Conservation (phyloP, 2,888 invertebrate genomes). For the Euplagia quadripunctaria region DNA sequence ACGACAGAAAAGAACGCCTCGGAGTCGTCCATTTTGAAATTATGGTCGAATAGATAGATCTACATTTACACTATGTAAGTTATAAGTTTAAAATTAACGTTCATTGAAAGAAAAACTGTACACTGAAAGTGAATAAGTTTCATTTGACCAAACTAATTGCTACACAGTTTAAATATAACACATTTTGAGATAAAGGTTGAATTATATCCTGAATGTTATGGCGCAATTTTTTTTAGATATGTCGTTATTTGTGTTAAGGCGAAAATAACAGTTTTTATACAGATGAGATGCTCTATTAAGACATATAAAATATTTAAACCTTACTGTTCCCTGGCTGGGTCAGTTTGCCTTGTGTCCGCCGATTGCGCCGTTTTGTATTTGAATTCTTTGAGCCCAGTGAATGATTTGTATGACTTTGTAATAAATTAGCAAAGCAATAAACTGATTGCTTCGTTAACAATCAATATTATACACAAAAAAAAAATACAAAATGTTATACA, state of each 20-base stretch:
- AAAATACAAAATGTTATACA: too few relatives aligned
- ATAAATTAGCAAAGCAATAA: not conserved
- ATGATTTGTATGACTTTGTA: not conserved
- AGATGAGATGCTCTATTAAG: not conserved
- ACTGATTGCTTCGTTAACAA: not conserved
- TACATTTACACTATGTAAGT: not conserved
- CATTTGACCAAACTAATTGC: not conserved
- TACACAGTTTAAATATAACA: not conserved
- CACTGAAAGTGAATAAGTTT: not conserved
- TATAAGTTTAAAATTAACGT: not conserved
- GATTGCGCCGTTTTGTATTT: not conserved
- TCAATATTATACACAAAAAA: not conserved
- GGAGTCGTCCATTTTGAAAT: slow-evolving; percentile 89
- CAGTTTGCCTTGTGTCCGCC: not conserved
- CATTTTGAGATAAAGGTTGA: too few relatives aligned
- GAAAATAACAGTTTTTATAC: not conserved
- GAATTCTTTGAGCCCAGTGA: not conserved
- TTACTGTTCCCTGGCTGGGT: not conserved
- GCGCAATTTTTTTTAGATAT: not conserved
- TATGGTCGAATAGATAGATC: slow-evolving; percentile 80
- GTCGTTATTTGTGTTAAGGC: not conserved
- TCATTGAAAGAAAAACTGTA: not conserved
- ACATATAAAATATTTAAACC: too few relatives aligned
- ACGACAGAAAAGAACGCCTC: slow-evolving; percentile 89
- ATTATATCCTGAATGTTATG: too few relatives aligned